A percentile compares a stretch with the other conserved stretches of the same genome.
phyloP scores from a whole-genome alignment of 2,888 invertebrate species.

The Sabellastarte sp. region DNA sequence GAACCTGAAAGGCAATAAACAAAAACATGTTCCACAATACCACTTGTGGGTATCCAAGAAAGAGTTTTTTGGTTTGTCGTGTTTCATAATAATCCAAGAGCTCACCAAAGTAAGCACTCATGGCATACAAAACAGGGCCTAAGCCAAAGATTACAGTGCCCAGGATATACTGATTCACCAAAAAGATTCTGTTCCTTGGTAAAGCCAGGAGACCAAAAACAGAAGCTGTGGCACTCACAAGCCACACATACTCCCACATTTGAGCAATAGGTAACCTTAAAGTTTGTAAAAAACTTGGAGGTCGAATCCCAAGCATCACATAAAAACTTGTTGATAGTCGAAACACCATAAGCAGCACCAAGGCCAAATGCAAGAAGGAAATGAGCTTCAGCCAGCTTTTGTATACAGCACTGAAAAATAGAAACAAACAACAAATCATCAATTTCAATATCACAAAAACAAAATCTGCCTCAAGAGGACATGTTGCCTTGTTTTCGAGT shows the following conservation, averaged over 20 bases:
- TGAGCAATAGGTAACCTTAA: slow-evolving; percentile 86
- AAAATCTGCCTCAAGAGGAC: too few relatives aligned
- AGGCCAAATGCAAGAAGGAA: slow-evolving; percentile 86
- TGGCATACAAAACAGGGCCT: slow-evolving; percentile 78
- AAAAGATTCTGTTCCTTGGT: slow-evolving; percentile 74
- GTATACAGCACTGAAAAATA: slow-evolving; percentile 83
- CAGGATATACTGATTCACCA: slow-evolving; percentile 62
- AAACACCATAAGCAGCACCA: slow-evolving; percentile 86
- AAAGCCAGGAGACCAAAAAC: slow-evolving; percentile 84
- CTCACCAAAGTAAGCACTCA: slow-evolving; percentile 79
- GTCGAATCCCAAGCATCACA: slow-evolving; percentile 89
- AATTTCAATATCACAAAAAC: too few relatives aligned
- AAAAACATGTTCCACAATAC: slow-evolving; percentile 91
- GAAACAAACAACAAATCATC: too few relatives aligned
- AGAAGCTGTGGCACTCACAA: slow-evolving; percentile 77
- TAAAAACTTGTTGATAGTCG: slow-evolving; percentile 89
- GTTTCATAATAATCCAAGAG: slow-evolving; percentile 78
- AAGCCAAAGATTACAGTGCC: slow-evolving; percentile 78
- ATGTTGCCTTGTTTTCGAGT: too few relatives aligned
- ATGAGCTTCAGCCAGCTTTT: slow-evolving; percentile 93
- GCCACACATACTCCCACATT: slow-evolving; percentile 94
- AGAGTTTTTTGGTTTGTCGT: slow-evolving; percentile 65
- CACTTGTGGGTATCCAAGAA: slow-evolving; percentile 75
- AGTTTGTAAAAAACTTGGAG: slow-evolving; percentile 84
- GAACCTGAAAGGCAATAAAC: slow-evolving; percentile 79